These are phyloP conservation scores for Phocoena phocoena DNA, from an alignment of 2,113 vertebrate genomes.

Conservation along the genomic window DNA sequence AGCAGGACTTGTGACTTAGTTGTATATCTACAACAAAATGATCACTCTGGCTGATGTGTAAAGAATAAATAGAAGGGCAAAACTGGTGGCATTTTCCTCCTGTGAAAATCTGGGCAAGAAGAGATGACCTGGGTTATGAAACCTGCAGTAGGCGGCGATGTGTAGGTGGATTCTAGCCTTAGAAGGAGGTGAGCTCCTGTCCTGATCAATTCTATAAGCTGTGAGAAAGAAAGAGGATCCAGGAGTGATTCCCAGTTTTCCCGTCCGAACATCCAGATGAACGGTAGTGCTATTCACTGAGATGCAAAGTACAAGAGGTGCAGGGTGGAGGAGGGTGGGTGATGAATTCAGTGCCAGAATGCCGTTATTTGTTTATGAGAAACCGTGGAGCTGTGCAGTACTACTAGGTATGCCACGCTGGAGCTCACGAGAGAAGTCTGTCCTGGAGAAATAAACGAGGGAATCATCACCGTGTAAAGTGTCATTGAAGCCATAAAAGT, in stretches of 20 bases:
- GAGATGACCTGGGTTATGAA: no score
- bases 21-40: not conserved
- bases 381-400: accelerated
- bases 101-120: not conserved
- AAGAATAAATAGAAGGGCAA: not conserved
- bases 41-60: not conserved
- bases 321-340: not conserved
- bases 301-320: not conserved
- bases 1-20: not conserved
- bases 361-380: not conserved
- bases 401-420: not conserved
- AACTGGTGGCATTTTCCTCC: no score
- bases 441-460: not conserved
- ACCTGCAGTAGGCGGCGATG: not conserved
- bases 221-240: not conserved
- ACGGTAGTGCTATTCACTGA: not conserved
- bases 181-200: not conserved
- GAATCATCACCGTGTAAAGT: not conserved
- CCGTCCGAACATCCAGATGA: not conserved
- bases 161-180: not conserved
- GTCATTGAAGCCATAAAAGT: not conserved
- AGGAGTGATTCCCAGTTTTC: not conserved
- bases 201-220: accelerated
- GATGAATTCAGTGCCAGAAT: not conserved
- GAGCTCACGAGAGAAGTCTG: not conserved